Conservation (phyloP, 2,797 vertebrate species). For the Coreius guichenoti region DNA sequence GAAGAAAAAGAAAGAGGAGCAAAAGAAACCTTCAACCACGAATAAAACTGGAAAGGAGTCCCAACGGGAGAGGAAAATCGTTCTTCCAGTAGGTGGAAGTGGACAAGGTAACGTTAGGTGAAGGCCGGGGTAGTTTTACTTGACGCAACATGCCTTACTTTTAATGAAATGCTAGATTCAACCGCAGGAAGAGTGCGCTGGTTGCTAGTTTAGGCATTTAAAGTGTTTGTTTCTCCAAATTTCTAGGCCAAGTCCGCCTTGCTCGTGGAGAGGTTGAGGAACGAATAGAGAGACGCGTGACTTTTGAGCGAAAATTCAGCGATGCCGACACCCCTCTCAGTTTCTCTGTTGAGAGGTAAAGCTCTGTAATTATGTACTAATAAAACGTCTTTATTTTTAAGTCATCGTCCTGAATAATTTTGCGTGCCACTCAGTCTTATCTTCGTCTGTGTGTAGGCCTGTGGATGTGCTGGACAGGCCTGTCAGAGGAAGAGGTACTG, state of each 20-base stretch:
- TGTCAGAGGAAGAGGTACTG: constrained; percentile 76
- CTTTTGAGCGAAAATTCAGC: constrained; percentile 54
- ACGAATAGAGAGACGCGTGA: constrained; percentile 49
- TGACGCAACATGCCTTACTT: no score
- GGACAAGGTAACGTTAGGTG: constrained; percentile 38
- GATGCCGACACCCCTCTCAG: constrained; percentile 46
- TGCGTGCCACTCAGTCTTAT: not conserved
- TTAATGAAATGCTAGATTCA: not conserved
- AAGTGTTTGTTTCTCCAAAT: not conserved
- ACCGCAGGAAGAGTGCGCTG: not conserved
- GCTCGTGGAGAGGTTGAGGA: constrained; percentile 48
- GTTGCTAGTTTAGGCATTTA: not conserved
- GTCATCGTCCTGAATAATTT: not conserved
- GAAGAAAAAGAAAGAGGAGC: constrained; percentile 69
- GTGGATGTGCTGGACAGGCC: constrained; percentile 72
- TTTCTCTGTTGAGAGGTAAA: constrained; percentile 63
- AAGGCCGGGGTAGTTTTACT: not conserved
- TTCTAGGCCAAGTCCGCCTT: constrained; percentile 38
- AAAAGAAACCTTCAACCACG: constrained; percentile 68
- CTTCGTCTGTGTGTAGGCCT: constrained; percentile 43
- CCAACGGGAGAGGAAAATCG: constrained; percentile 77
- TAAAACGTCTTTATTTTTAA: not conserved
- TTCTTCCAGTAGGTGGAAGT: constrained; percentile 52
- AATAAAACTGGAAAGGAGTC: constrained; percentile 77
- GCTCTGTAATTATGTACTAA: not conserved